Conservation (phyloP, 2,113 vertebrate genomes). For the Urocolius indicus region DNA sequence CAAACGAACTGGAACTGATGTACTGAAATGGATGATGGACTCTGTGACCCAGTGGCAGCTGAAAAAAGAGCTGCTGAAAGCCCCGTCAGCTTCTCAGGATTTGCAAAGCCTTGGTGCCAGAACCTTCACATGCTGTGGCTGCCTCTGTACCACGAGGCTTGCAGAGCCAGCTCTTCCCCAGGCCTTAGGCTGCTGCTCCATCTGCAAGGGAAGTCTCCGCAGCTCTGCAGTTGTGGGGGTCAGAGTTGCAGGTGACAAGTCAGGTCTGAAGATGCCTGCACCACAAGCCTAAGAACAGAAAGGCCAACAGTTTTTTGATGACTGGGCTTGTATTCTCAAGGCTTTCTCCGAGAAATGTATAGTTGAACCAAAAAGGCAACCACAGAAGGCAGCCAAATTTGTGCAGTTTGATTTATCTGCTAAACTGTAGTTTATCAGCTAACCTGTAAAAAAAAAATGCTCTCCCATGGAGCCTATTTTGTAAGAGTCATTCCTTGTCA, state of each 20-base stretch:
- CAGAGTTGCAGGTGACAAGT: not conserved
- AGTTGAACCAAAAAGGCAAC: not conserved
- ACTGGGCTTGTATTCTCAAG: not conserved
- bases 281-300: not conserved
- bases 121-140: not conserved
- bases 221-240: not conserved
- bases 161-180: not conserved
- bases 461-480: not conserved
- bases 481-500: not conserved
- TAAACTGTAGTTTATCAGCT: not conserved
- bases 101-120: not conserved
- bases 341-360: not conserved
- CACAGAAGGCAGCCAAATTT: not conserved
- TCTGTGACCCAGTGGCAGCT: not conserved
- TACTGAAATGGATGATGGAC: not conserved
- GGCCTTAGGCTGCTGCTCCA: not conserved
- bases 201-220: not conserved
- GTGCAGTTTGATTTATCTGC: not conserved
- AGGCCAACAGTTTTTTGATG: not conserved
- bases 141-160: not conserved
- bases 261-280: not conserved
- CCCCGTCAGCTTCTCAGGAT: not conserved
- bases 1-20: not conserved
- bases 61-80: not conserved
- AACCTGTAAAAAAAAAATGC: not conserved